phyloP scores from a whole-genome alignment of 2,888 invertebrate genomes.

The Tridacna crocea region DNA sequence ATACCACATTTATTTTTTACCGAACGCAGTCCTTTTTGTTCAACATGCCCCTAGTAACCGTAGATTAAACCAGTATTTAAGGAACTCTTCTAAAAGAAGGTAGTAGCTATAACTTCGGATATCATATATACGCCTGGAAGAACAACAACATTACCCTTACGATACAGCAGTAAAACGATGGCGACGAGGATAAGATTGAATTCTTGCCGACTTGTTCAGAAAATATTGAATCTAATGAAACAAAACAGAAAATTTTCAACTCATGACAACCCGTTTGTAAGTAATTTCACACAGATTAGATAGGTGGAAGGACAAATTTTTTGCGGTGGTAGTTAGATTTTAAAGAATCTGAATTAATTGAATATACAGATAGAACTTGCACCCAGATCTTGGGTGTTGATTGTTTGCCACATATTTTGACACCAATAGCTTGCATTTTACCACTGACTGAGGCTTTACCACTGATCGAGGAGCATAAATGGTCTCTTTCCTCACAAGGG shows the following conservation, averaged over 20 bases:
- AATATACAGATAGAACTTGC: not conserved
- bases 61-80: not conserved
- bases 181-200: not conserved
- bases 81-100: not conserved
- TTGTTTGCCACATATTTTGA: not conserved
- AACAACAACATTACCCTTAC: not conserved
- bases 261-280: conserved; percentile 52
- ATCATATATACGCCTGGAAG: not conserved
- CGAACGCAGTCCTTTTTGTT: too few relatives aligned
- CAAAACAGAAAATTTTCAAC: conserved; percentile 34
- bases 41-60: too few relatives aligned
- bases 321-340: too few relatives aligned
- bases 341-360: not conserved
- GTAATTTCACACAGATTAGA: not conserved
- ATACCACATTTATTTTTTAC: too few relatives aligned
- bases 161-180: not conserved
- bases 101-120: not conserved
- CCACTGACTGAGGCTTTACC: not conserved
- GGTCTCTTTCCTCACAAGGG: too few relatives aligned
- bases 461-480: too few relatives aligned
- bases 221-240: not conserved
- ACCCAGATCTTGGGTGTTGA: not conserved
- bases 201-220: not conserved
- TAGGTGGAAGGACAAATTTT: not conserved
- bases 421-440: not conserved